Percentiles rank a stretch among this genome's conserved stretches.
Evolutionary conservation across 2,888 invertebrate species (phyloP).

Genomic region (Chrysolina haemoptera): DNA sequence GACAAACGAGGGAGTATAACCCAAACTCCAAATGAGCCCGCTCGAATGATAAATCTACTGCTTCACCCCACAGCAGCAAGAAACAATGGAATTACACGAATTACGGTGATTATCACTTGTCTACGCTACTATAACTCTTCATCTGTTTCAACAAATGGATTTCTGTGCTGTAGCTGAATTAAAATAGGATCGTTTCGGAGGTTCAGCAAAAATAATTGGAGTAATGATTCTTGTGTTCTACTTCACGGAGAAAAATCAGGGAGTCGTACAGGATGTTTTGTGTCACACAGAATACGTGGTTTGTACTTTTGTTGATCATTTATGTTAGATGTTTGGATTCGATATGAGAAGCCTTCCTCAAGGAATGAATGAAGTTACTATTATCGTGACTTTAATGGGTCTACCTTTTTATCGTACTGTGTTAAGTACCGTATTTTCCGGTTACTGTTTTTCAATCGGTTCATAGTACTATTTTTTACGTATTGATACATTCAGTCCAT

Average conservation of each 20-base stretch:
- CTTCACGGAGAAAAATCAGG: not conserved
- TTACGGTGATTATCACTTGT: constrained; percentile 71
- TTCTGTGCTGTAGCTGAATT: not conserved
- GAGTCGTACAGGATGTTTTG: not conserved
- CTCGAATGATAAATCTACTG: constrained; percentile 68
- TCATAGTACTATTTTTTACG: too few species aligned
- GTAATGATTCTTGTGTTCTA: not conserved
- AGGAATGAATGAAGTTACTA: too few species aligned
- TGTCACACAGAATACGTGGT: not conserved
- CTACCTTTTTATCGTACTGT: too few species aligned
- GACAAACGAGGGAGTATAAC: constrained; percentile 65
- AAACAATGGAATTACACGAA: constrained; percentile 64
- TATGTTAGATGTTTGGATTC: too few species aligned
- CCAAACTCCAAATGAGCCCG: constrained; percentile 65
- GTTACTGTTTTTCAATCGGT: too few species aligned
- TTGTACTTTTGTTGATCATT: too few species aligned
- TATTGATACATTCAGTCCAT: too few species aligned
- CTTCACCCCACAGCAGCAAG: constrained; percentile 57
- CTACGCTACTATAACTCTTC: constrained; percentile 68
- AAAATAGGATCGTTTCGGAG: constrained; percentile 2
- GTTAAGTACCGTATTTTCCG: too few species aligned
- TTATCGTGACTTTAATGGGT: too few species aligned
- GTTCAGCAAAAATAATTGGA: not conserved
- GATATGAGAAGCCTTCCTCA: too few species aligned
- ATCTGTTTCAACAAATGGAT: constrained; percentile 61